Base-by-base conservation (phyloP, 1,140 invertebrate species). In the Drosophila subpulchrella region DNA sequence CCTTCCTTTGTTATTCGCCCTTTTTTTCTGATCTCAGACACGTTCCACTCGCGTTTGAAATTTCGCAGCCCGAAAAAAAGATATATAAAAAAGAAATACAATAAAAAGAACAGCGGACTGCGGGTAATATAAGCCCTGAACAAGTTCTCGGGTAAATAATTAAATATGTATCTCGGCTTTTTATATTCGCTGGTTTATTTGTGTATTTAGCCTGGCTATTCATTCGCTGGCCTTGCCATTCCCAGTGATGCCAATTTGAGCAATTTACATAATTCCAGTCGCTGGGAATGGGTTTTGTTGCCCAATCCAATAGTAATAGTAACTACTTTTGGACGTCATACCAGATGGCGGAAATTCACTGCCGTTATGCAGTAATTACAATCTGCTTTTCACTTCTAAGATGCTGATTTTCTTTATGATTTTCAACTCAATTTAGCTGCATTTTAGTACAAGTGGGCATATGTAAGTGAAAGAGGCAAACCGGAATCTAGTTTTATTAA, bases 101-200 rank as follows among this genome's bases (percentile, higher is more conserved):
- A 44, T 17, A 73, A 73, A 56, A 30, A 30, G 7, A 42, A 70
- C 56, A 34, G 36, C 48, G 32, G 58, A 61, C 54, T 66, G 36
- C 47, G 59, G 27, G 59, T 61, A 77, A 85, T 60, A 59, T 83
- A 79, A 88, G 59, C 32, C 46, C 46, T 34, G 61, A 86, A 86
- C 83, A 88, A 86, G 83, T 86, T 86, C 79, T 88, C 79, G 70
- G 63, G 63, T 65, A 88, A 73, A 79, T 76, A 82, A 82, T 82
- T 80, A 84, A 68, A 84, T 59, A 79, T 74, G 59, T 71, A 60
- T 59, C 46, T 68, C 62, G 51, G 48, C 44, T 51, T 56, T 66
- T 46, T 66, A 59, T 58, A 47, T 81, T 67, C 51, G 41, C 80
- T 83, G 70, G 50, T 83, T 83, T 83, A 84, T 84, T 73, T 56